phyloP scores from a whole-genome alignment of 2,797 vertebrate genomes.

The Lepus townsendii region DNA sequence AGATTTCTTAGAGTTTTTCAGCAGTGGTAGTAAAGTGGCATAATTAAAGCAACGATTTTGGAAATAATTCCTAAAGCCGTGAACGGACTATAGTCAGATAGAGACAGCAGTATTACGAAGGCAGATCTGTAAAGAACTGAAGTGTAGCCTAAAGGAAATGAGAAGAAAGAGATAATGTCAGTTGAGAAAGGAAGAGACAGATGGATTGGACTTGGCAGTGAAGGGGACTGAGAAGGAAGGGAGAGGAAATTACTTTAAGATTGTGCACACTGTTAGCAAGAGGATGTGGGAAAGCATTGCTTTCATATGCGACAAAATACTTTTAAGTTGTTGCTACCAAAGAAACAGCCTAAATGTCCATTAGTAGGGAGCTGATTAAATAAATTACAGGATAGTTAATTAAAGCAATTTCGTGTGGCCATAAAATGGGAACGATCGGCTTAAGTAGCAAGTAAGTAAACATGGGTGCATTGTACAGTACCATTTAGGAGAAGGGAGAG shows the following conservation, averaged over 20 bases:
- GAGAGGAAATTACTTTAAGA: not conserved
- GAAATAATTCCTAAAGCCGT: constrained; percentile 31
- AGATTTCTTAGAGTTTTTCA: not conserved
- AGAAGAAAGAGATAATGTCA: constrained; percentile 18
- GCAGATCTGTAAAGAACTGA: not conserved
- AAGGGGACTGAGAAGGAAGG: not conserved
- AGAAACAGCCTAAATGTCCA: constrained; percentile 15
- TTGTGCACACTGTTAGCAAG: not conserved
- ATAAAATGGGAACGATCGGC: not conserved
- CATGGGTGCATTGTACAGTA: not conserved
- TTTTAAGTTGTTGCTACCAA: constrained; percentile 9
- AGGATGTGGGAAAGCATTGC: not conserved
- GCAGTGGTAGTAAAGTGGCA: not conserved
- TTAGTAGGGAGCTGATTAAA: not conserved
- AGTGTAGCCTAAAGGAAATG: not conserved
- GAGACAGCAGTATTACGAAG: not conserved
- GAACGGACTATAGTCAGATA: not conserved
- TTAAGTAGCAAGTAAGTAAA: not conserved
- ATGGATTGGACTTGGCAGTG: not conserved
- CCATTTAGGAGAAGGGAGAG: not conserved
- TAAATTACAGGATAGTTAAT: constrained; percentile 2
- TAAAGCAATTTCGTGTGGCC: constrained; percentile 23
- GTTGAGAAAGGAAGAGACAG: not conserved
- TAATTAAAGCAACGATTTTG: constrained; percentile 50
- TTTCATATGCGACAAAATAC: not conserved